Base-by-base conservation (phyloP, 2,888 invertebrate genomes). In the Callyntrura guangdongensis region DNA sequence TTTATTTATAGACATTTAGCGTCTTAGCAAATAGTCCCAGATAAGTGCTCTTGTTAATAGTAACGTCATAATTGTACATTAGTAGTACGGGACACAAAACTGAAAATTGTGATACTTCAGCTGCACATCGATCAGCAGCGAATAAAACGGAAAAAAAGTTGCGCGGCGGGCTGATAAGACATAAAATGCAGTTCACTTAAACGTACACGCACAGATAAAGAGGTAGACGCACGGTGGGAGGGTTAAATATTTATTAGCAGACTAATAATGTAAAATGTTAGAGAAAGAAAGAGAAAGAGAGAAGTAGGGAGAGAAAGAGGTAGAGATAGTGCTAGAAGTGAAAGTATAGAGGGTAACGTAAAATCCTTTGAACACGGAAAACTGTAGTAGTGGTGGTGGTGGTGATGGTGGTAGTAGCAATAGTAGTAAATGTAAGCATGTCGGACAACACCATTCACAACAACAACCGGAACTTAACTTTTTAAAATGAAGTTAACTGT, bases 291-390 rank as follows among this genome's bases (percentile, higher is more conserved):
- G 67, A 82, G 22, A 82, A 22, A 47, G 25, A 61, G 61, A 61
- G 56, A 67, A 14, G n/a, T n/a, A n/a, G 12, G 2, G 0, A 59
- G 56, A 59, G 59, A 81, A 36, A 69, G 36, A 84, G 82, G 47
- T 5, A 53, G 59, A 79, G 56, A 59, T 9, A 36, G 59, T 67
- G 25, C 49, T 67, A 49, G 45, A 81, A 61, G 86, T 89, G 89
- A 89, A 90, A 90, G 90, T 85, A 79, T 86, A 45, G 90, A 90
- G 90, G 90, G 90, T 90, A 86, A 85, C 84, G 56, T 22, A 89
- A 89, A 64, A 88, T 49, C 84, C 67, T 85, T 56, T 72, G 49
- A 47, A 64, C 61, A 83, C 53, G 67, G 77, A 79, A 86, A 72
- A 69, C 69, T 74, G 79, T 56, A 53, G 22, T 53, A 22, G 77